Base-by-base conservation (phyloP, 1,140 invertebrate species). In the Aleiodes sp. region DNA sequence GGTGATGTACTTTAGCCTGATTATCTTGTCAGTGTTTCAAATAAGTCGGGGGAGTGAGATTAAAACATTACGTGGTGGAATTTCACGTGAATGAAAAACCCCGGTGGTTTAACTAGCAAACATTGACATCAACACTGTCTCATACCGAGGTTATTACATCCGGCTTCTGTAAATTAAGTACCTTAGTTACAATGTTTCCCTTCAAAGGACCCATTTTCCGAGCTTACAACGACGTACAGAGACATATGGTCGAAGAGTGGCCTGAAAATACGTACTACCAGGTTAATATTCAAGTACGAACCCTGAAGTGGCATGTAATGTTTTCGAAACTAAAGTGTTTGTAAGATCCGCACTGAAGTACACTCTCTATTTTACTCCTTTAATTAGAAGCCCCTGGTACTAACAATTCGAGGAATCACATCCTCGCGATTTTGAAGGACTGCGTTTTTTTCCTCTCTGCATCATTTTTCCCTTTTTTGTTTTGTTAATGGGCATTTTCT, bases 111-210 rank as follows among this genome's bases (percentile, higher is more conserved):
- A n/a, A 52, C 19, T 21, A 10, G 21, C 46, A 52, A 52, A 52
- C 19, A 52, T 26, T 52, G 46, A 24, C 46, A 52, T 52, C 46
- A 52, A 52, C 46, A 52, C 46, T 1, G 46, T 16, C 46, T 52
- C 21, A 52, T 21, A 21, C 26, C 21, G 46, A 9, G 21, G 46
- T 52, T 52, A 52, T 52, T 52, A 52, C 46, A 52, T 52, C 2
- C 16, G 46, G 46, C 46, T 52, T 52, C 26, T 52, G 46, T 52
- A 21, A 24, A 52, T 52, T 19, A 24, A 52, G 19, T 24, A 52
- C 4, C 46, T 24, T 4, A 52, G 46, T 52, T 52, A 52, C 46
- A 52, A 24, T 21, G n/a, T n/a, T n/a, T 21, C 19, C 21, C 21
- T 52, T 24, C 12, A n/a, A 46, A 2, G 19, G 10, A 24, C 16